phyloP scores from a whole-genome alignment of 2,113 vertebrate genomes.

The Chaenogobius annularis region DNA sequence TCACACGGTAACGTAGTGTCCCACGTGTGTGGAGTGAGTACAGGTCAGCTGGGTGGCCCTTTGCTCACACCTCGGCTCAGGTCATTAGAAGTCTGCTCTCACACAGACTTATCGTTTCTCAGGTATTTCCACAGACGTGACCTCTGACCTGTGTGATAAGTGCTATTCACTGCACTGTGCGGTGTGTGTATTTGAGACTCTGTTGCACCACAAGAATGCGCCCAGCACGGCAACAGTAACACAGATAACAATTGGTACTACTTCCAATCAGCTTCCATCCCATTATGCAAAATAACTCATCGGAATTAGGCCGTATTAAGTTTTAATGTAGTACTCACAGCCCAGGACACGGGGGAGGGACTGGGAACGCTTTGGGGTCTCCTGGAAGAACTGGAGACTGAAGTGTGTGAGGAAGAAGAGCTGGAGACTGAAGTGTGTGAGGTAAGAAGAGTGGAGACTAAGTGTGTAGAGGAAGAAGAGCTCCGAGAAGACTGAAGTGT shows the following conservation, averaged over 20 bases:
- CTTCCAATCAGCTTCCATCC: background rate
- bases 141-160: background rate
- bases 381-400: no score
- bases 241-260: background rate
- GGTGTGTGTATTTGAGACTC: background rate
- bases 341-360: no score
- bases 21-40: no score
- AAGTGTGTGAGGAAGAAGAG: no score
- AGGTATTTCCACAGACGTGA: conserved; percentile 1
- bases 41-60: background rate
- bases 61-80: background rate
- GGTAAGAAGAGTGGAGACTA: no score
- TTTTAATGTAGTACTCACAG: no score
- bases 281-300: background rate
- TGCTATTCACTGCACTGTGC: background rate
- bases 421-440: no score
- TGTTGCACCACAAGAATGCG: background rate
- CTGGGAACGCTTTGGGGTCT: no score
- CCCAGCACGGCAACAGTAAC: background rate
- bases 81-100: background rate
- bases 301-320: no score
- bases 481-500: no score
- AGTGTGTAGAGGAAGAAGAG: no score
- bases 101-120: background rate
- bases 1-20: no score